phyloP scores from a whole-genome alignment of 2,113 vertebrate species.

The Capreolus pygargus region DNA sequence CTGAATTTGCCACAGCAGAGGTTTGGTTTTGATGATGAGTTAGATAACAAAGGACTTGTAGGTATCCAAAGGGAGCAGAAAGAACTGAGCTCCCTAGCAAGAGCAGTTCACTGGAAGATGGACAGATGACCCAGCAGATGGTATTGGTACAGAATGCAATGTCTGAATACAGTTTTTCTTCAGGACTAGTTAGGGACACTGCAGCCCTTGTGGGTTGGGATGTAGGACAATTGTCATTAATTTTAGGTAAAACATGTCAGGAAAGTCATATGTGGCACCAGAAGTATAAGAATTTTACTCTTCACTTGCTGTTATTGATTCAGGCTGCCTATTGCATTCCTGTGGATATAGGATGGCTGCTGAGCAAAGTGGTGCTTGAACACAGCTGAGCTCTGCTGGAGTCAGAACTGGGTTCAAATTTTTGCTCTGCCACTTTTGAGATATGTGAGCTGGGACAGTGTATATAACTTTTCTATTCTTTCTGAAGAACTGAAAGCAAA shows the following conservation, averaged over 20 bases:
- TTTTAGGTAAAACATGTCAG: not conserved
- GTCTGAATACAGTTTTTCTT: not conserved
- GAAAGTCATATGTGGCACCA: not conserved
- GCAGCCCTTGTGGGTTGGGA: not conserved
- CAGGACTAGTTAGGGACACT: not conserved
- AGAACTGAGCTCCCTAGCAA: not conserved
- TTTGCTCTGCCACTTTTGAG: not conserved
- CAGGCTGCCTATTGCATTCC: not conserved
- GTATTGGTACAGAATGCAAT: not conserved
- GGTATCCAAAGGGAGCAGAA: not conserved
- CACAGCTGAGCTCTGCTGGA: not conserved
- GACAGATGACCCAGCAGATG: not conserved
- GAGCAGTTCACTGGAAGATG: not conserved
- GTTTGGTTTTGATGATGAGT: not conserved
- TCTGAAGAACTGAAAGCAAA: too few relatives aligned
- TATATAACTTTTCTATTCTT: not conserved
- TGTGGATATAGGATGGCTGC: not conserved
- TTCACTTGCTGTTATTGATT: not conserved
- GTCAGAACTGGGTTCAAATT: not conserved
- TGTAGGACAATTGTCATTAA: not conserved
- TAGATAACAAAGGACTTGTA: not conserved
- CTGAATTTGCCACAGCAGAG: not conserved
- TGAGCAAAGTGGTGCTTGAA: not conserved
- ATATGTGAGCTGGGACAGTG: not conserved
- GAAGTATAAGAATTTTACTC: not conserved